Conservation (phyloP, 2,113 vertebrate genomes). For the Phodopus roborovskii region DNA sequence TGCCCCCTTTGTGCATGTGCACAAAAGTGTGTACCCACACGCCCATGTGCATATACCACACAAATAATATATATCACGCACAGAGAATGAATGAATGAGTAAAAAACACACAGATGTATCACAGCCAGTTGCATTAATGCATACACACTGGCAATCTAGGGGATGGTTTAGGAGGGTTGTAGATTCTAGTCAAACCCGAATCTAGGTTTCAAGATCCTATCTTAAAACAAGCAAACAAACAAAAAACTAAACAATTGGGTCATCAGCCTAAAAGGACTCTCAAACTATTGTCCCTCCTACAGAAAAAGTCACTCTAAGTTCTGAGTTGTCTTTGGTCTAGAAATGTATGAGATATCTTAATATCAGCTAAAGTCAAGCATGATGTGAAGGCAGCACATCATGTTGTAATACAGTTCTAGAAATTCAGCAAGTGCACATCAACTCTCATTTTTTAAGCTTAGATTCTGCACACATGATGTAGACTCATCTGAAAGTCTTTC, state of each 20-base stretch:
- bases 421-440: neutral
- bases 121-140: neutral
- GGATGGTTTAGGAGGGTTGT: neutral
- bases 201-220: neutral
- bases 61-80: neutral
- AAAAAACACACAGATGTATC: neutral
- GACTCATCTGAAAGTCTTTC: neutral
- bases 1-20: neutral
- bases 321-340: neutral
- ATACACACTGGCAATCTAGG: neutral
- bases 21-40: no score
- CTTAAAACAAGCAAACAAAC: neutral
- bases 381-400: neutral
- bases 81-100: neutral
- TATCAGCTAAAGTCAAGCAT: neutral
- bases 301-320: neutral
- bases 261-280: neutral
- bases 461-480: neutral
- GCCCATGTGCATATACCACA: no score
- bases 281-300: neutral
- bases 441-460: neutral
- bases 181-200: no score
- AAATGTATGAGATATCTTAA: neutral
- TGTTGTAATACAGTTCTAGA: neutral
- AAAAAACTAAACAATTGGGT: neutral